Conservation (phyloP, 2,113 vertebrate species). For the Calidris pugnax region DNA sequence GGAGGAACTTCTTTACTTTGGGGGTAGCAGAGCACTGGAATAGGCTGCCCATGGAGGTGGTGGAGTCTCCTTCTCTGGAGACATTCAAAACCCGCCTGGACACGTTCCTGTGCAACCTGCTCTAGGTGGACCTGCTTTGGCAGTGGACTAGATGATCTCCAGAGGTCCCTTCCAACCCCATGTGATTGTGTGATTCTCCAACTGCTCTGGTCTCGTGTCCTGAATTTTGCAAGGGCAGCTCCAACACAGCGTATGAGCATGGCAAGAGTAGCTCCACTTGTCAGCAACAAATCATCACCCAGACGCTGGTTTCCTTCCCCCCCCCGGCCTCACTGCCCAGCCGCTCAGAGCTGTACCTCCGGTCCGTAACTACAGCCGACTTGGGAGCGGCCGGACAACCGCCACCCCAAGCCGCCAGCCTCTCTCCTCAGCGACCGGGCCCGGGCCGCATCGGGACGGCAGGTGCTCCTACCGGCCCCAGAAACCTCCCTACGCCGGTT, state of each 20-base stretch:
- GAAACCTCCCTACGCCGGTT: rapidly evolving
- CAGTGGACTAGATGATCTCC: too few species aligned
- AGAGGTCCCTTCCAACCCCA: too few species aligned
- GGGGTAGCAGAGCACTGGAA: too few species aligned
- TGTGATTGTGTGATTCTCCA: neutral
- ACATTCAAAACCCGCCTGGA: too few species aligned
- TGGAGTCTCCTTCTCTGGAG: too few species aligned
- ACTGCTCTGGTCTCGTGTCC: rapidly evolving
- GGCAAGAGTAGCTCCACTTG: rapidly evolving
- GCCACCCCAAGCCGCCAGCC: rapidly evolving
- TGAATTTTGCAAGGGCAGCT: rapidly evolving
- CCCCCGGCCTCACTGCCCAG: rapidly evolving
- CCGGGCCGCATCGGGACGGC: rapidly evolving
- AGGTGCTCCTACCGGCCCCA: rapidly evolving
- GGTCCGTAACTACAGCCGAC: rapidly evolving
- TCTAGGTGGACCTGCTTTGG: too few species aligned
- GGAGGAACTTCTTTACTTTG: too few species aligned
- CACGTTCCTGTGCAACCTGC: too few species aligned
- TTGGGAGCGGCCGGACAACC: too few species aligned
- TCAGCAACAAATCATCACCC: rapidly evolving
- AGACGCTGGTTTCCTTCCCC: rapidly evolving
- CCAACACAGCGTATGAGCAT: rapidly evolving
- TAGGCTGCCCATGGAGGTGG: too few species aligned
- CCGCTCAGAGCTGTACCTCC: rapidly evolving
- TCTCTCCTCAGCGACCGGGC: too few species aligned